These are phyloP conservation scores for Myocastor coypus DNA, from an alignment of 2,113 vertebrate genomes.

Conservation along the genomic window DNA sequence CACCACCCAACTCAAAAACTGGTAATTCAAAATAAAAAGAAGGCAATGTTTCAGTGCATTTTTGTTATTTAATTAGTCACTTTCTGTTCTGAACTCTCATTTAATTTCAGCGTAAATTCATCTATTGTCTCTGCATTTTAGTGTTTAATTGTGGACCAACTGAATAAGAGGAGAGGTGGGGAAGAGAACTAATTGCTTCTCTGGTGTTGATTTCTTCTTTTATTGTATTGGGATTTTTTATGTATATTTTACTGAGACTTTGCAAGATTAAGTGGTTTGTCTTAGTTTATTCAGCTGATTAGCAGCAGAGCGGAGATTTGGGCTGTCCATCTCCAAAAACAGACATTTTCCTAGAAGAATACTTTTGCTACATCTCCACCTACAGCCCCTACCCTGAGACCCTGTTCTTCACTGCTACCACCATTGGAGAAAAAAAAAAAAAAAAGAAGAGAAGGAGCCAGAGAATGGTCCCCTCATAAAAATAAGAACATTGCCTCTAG, in stretches of 20 bases:
- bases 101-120: slow-evolving; percentile 1
- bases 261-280: neutral
- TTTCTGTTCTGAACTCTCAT: neutral
- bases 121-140: neutral
- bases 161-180: neutral
- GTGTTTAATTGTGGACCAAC: neutral
- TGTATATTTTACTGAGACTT: neutral
- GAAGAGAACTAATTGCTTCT: neutral
- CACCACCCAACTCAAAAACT: slow-evolving; percentile 14
- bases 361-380: neutral
- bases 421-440: neutral
- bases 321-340: neutral
- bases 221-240: neutral
- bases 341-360: neutral
- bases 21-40: neutral
- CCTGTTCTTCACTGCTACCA: neutral
- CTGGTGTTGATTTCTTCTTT: neutral
- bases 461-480: neutral
- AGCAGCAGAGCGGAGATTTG: neutral
- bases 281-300: neutral
- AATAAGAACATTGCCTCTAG: neutral
- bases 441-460: neutral
- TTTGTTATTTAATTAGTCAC: neutral
- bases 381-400: fast-evolving
- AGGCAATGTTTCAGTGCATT: neutral